Conservation (phyloP, 1,140 invertebrate species). For the Sarcophaga bullata region DNA sequence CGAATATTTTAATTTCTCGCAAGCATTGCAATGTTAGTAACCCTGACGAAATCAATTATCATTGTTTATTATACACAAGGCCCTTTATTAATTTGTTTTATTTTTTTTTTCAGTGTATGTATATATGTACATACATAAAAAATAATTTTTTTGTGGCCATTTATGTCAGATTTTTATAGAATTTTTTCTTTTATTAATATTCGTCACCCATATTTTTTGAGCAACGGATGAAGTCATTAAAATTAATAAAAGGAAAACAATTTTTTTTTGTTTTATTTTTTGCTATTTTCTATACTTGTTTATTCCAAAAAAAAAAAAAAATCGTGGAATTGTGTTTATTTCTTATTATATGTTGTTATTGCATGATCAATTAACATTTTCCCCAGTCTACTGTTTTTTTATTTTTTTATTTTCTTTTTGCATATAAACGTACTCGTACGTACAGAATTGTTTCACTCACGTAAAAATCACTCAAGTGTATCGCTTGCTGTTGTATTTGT, state of each 20-base stretch:
- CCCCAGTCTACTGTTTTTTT: background rate
- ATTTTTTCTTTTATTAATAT: conserved; percentile 6
- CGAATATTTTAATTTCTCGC: too few species aligned
- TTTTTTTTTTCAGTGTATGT: too few species aligned
- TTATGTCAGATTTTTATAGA: conserved; percentile 3
- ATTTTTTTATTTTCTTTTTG: background rate
- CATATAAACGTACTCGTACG: background rate
- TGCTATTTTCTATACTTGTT: background rate
- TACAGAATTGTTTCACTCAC: background rate
- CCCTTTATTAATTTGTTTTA: too few species aligned
- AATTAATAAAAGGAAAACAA: background rate
- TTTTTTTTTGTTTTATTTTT: too few species aligned
- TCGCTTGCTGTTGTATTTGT: background rate
- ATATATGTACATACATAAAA: too few species aligned
- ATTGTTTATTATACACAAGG: too few species aligned
- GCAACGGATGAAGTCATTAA: conserved; percentile 7
- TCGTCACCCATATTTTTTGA: conserved; percentile 2
- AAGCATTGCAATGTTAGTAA: too few species aligned
- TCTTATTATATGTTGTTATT: background rate
- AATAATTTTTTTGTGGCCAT: too few species aligned
- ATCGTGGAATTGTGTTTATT: background rate
- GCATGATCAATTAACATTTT: background rate
- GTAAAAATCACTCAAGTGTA: conserved; percentile 4
- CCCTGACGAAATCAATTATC: too few species aligned
- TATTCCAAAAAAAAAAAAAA: background rate